Evolutionary conservation across 1,140 invertebrate genomes (phyloP), one percentile per base, ranked within the genome.

Genomic region (Drosophila pseudoananassae): DNA sequence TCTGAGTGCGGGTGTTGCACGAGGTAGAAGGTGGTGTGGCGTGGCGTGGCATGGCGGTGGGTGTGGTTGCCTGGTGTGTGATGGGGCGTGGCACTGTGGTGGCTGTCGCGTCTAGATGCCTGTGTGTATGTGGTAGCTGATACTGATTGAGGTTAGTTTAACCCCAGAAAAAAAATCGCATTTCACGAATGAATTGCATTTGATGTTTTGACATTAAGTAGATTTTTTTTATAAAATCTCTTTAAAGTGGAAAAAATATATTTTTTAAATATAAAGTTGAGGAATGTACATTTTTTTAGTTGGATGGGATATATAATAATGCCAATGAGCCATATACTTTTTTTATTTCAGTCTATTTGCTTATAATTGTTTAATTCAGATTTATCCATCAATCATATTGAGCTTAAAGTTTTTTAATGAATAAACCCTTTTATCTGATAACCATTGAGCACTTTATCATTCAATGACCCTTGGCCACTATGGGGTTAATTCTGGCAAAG

Each of bases 401-500:
- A 1, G 6, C 25, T 27, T 7, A 27, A 27, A 27, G 25, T 27
- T 27, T 27, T 27, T 27, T 5, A 14, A 43, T 17, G 40, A 17
- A 15, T 43, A 12, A 43, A 43, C 40, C 7, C 14, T 4, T 17
- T 43, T 36, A 36, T n/a, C 33, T 36, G 33, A 36, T n/a, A 12
- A 36, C 3, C 9, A 54, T 59, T 33, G 47, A 47, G 17, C 17
- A n/a, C 25, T 36, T 4, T 36, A 36, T 36, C 4, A 12, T 10
- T 12, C 4, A 36, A 10, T 68, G 57, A 40, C 61, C 64, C 71
- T 57, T 59, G 51, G 73, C 50, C 64, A 59, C 85, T 66, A 72
- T 60, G 57, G 72, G 59, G 77, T 84, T 84, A 84, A 84, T 73
- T 80, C 76, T 76, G 64, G 81, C 72, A 68, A 77, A 73, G 72